Conservation (phyloP, 1,140 invertebrate species). For the Plectus sambesii region DNA sequence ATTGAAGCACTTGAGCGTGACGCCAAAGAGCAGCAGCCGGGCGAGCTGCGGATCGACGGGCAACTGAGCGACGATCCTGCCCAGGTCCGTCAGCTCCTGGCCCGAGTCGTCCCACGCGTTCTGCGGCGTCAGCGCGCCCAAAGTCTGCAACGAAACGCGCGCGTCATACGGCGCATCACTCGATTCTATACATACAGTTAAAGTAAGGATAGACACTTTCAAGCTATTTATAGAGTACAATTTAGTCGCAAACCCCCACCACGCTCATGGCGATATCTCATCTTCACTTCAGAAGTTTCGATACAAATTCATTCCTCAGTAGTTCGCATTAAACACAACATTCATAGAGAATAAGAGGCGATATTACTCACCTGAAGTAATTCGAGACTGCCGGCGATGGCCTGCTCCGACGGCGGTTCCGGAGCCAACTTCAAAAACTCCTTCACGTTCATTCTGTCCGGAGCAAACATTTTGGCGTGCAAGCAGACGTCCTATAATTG, state of each 20-base stretch:
- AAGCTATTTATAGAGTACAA: too few relatives aligned
- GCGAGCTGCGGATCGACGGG: constrained; percentile 78
- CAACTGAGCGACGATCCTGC: constrained; percentile 60
- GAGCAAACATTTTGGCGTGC: constrained; percentile 70
- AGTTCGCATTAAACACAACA: too few relatives aligned
- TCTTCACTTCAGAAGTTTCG: too few relatives aligned
- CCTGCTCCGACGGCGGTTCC: constrained; percentile 66
- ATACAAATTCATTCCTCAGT: too few relatives aligned
- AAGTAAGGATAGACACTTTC: too few relatives aligned
- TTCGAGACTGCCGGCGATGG: constrained; percentile 50
- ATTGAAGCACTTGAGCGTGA: constrained; percentile 82
- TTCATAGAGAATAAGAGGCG: too few relatives aligned
- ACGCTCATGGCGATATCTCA: too few relatives aligned
- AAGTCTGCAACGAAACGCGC: constrained; percentile 21
- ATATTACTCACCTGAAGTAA: constrained; percentile 32
- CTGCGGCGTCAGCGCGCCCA: constrained; percentile 31
- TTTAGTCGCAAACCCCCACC: too few relatives aligned
- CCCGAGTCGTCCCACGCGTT: not conserved
- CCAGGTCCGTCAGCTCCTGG: not conserved
- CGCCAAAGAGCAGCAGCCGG: constrained; percentile 78
- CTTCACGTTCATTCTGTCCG: constrained; percentile 62
- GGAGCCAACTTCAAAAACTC: constrained; percentile 68
- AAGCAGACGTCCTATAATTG: constrained; percentile 69
- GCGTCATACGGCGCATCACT: too few relatives aligned
- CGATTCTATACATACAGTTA: too few relatives aligned